Evolutionary conservation across 92 coral and sea anemone genomes (phyloP), one percentile per base, ranked within the genome.

Genomic region (Epizoanthus fatuus): DNA sequence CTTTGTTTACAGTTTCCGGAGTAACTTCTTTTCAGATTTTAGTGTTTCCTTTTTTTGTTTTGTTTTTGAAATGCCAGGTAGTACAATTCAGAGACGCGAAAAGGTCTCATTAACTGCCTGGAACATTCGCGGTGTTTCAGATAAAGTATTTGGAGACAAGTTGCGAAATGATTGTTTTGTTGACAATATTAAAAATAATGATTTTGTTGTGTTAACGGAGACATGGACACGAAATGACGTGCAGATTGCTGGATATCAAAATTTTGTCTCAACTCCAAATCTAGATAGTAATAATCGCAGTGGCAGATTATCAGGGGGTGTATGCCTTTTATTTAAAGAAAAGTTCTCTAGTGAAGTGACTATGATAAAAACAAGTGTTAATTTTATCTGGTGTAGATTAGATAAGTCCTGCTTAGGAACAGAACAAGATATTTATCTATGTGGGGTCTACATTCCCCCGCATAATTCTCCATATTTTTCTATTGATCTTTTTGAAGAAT

Each of bases 61-160:
- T 53, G 14, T 53, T 37, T 19, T 53, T 53, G 19, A 53, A 51
- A 74, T 74, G 20, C 64, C 80, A 19, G 63, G 47, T 74, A 37
- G 49, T 69, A 29, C 54, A 25, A 35, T 42, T 69, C 74, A 69
- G 53, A 40, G 42, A 69, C 2, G 7, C 8, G 35, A 2, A 29
- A 29, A 29, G 17, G n/a, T 69, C 42, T 81, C 66, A 64, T 38
- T 81, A 63, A 49, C 75, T 62, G 5, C 86, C 8, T 81, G 86
- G 86, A 81, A 81, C 32, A 81, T 68, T 74, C 35, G 62, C 35
- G 79, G 86, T 19, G 54, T 83, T n/a, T 19, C 35, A 37, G 64
- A 83, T 45, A 83, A 44, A 29, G 69, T 56, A 12, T 37, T 83
- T 1, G 80, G 87, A 22, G 66, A 70, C 40, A 83, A 83, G 56